These are phyloP conservation scores for Jacana jacana DNA, from an alignment of 2,113 vertebrate species.

Conservation along the genomic window DNA sequence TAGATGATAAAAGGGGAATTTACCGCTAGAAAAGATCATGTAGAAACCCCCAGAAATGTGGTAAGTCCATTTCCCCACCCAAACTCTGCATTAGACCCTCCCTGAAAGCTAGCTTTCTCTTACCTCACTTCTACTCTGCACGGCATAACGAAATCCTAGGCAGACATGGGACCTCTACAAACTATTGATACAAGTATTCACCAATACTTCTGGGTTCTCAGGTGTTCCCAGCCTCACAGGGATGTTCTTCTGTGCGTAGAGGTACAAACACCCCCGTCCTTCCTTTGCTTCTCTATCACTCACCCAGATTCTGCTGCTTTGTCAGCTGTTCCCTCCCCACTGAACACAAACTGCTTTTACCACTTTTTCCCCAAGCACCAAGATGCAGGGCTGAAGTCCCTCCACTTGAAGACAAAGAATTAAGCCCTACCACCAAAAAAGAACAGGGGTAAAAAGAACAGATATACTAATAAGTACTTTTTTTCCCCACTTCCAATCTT, in stretches of 20 bases:
- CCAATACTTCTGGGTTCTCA: background rate
- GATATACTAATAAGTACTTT: background rate
- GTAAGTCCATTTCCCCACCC: background rate
- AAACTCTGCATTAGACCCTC: background rate
- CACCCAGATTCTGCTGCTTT: background rate
- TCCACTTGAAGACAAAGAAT: background rate
- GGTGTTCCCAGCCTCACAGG: background rate
- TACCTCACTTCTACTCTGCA: background rate
- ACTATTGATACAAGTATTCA: background rate
- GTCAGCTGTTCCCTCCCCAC: no score
- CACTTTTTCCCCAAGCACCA: background rate
- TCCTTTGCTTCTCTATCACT: background rate
- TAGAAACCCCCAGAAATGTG: background rate
- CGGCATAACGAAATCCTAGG: background rate
- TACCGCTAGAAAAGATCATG: background rate
- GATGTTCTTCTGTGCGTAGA: background rate
- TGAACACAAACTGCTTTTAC: background rate
- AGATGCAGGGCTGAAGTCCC: background rate
- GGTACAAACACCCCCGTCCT: background rate
- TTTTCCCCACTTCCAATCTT: background rate
- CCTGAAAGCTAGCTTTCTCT: no score
- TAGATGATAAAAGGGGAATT: background rate
- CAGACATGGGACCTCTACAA: background rate
- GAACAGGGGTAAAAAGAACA: background rate
- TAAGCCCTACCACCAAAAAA: background rate